Conservation (phyloP, 2,888 invertebrate genomes). For the Dichetophora obliterata region DNA sequence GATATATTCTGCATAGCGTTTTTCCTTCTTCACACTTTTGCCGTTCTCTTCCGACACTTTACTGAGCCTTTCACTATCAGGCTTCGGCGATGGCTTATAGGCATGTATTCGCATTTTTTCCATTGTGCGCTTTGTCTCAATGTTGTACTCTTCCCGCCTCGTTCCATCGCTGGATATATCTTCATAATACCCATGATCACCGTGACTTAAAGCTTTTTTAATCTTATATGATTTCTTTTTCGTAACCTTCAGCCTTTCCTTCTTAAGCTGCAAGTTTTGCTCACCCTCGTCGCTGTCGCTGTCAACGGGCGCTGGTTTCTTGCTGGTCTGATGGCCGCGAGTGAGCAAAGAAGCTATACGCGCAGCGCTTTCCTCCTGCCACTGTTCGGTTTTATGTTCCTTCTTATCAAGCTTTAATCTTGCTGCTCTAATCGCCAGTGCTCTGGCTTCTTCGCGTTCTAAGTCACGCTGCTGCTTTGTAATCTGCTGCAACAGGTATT, state of each 20-base stretch:
- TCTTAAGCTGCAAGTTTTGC: slow-evolving; percentile 19
- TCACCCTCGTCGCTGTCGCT: slow-evolving; percentile 10
- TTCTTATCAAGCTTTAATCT: neutral
- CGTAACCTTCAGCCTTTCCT: slow-evolving; percentile 35
- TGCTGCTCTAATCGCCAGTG: neutral
- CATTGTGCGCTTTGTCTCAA: slow-evolving; percentile 45
- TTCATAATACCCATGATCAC: neutral
- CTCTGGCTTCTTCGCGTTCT: slow-evolving; percentile 5
- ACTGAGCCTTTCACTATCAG: neutral
- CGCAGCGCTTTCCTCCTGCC: slow-evolving; percentile 17
- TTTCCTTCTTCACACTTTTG: slow-evolving; percentile 32
- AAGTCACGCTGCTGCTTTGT: slow-evolving; percentile 13
- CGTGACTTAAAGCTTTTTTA: neutral
- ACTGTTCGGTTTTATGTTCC: neutral
- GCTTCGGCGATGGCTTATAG: slow-evolving; percentile 40
- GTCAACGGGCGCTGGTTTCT: neutral
- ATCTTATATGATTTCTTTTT: slow-evolving; percentile 18
- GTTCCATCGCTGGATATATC: neutral
- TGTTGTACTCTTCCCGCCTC: neutral
- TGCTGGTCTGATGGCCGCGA: neutral
- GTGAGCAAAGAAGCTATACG: slow-evolving; percentile 11
- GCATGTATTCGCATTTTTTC: slow-evolving; percentile 46
- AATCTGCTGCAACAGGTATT: neutral
- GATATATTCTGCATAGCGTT: slow-evolving; percentile 32
- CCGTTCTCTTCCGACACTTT: neutral